Conservation (phyloP, 2,888 invertebrate genomes). For the Tuberolachnus salignus region DNA sequence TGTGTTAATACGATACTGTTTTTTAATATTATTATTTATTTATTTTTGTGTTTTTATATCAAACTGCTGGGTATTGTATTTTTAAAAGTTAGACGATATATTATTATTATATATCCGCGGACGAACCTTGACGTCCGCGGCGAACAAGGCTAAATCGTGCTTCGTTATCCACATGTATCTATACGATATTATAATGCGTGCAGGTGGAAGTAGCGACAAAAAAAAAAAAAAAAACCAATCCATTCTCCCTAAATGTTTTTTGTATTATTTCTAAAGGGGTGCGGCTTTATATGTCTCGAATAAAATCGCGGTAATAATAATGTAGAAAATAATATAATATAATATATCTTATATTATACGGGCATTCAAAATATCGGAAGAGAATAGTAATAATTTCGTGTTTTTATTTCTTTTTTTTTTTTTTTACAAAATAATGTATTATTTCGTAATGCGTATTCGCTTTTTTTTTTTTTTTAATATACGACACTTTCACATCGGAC, state of each 20-base stretch:
- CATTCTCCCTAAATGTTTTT: constrained; percentile 25
- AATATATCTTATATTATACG: too few relatives aligned
- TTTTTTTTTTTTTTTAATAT: too few relatives aligned
- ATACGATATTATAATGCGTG: background rate
- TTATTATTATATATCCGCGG: constrained; percentile 17
- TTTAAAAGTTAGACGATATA: constrained; percentile 44
- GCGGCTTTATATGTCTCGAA: background rate
- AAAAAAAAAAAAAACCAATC: background rate
- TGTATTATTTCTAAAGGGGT: background rate
- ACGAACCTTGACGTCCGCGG: constrained; percentile 27
- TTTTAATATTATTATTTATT: constrained; percentile 1
- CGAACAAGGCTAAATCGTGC: constrained; percentile 50
- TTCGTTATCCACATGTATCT: constrained; percentile 10
- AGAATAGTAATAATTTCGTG: background rate
- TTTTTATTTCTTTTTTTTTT: too few relatives aligned
- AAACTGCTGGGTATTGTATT: constrained; percentile 8
- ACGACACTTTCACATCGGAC: too few relatives aligned
- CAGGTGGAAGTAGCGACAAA: constrained; percentile 26
- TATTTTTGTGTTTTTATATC: constrained; percentile 9
- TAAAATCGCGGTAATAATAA: constrained; percentile 16
- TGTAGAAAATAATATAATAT: too few relatives aligned
- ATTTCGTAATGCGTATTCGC: background rate
- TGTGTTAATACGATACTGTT: too few relatives aligned
- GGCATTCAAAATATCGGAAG: too few relatives aligned
- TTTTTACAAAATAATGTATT: too few relatives aligned